Evolutionary conservation across 2,888 invertebrate species (phyloP), one percentile per base, ranked within the genome.

Genomic region (Andrena dorsata): DNA sequence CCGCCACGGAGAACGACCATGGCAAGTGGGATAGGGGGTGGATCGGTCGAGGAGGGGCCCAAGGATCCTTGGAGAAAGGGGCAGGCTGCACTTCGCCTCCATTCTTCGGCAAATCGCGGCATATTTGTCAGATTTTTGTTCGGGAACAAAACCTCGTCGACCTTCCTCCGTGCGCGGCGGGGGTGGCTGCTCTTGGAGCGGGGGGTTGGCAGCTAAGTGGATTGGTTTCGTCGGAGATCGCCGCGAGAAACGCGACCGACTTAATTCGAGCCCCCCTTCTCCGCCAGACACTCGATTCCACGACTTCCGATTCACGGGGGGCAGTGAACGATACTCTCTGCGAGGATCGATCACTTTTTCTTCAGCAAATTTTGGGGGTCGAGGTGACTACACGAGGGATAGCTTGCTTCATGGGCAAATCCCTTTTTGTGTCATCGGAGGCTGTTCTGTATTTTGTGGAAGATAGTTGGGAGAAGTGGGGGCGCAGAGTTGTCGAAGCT

Each of bases 111-210:
- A 93, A 93, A 93, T 93, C 92, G 93, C 88, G 90, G 92, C 92
- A 93, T 93, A 93, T 93, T 93, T 93, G 93, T 93, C 93, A 93
- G 93, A 93, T 93, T 93, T 93, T 93, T 93, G 92, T 93, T 92
- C 90, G 85, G 83, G 92, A 91, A 92, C 91, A 93, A 93, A 93
- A 93, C 91, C 91, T 89, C 70, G 75, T 64, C 80, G 83, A 82
- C 82, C 83, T 83, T 83, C 82, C 78, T 80, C 66, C 47, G 35
- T 60, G 4, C 30, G 49, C 47, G 23, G 63, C 51, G 16, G 71
- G 68, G 64, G 41, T 13, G 69, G 53, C 28, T 10, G 56, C 8
- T 10, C 35, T 41, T 16, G 41, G 41, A 41, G 13, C 47, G 58
- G 66, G 79, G 77, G 86, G 86, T 79, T 83, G 75, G 66, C 70